These are phyloP conservation scores for Halcyon chelicuti DNA, from an alignment of 2,797 vertebrate genomes.

Conservation along the genomic window DNA sequence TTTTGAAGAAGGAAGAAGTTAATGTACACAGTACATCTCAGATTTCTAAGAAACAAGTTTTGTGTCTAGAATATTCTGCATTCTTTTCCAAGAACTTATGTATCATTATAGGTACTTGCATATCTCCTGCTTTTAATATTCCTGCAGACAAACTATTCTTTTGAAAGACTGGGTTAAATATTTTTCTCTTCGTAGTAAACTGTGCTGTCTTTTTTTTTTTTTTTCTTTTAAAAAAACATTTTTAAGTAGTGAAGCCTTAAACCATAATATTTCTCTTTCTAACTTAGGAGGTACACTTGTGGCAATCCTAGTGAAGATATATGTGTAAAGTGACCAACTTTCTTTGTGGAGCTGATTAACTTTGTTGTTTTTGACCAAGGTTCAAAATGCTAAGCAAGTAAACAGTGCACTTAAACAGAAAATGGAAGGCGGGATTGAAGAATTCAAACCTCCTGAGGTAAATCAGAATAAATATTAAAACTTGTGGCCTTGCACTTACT, in stretches of 20 bases:
- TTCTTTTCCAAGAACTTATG: background rate
- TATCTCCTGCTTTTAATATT: background rate
- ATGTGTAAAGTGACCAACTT: slow-evolving; percentile 75
- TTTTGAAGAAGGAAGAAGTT: background rate
- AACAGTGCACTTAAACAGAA: slow-evolving; percentile 97
- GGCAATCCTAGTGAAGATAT: slow-evolving; percentile 73
- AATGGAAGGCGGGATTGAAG: slow-evolving; percentile 93
- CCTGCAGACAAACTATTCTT: slow-evolving; percentile 28
- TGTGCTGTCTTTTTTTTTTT: background rate
- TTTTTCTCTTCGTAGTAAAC: slow-evolving; percentile 4
- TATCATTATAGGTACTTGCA: background rate
- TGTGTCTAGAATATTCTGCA: background rate
- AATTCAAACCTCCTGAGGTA: slow-evolving; percentile 94
- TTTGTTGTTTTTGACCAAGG: slow-evolving; percentile 84
- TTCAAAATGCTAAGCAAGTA: slow-evolving; percentile 98
- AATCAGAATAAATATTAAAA: slow-evolving; percentile 45
- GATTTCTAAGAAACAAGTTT: background rate
- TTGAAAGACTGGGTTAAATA: background rate
- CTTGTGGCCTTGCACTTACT: background rate
- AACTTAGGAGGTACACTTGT: slow-evolving; percentile 74
- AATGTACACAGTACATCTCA: background rate
- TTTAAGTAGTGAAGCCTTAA: slow-evolving; percentile 70
- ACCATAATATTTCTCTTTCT: slow-evolving; percentile 72
- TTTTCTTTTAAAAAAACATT: background rate
- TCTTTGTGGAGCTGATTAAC: slow-evolving; percentile 75